phyloP scores from a whole-genome alignment of 2,113 vertebrate species.

The Pelusios castaneus region DNA sequence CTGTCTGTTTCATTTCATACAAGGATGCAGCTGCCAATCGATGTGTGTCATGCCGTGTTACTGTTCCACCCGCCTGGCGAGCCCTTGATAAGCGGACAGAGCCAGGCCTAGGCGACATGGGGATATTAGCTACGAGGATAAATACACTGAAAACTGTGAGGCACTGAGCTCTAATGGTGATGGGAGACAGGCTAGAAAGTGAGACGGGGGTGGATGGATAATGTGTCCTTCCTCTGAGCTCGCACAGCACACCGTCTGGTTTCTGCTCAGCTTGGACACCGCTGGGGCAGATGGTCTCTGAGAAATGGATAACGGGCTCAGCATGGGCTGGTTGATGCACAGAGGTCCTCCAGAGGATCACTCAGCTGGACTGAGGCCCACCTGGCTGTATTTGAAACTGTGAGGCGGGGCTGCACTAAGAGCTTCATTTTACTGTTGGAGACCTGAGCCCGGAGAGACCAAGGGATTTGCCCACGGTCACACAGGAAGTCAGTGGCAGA shows the following conservation, averaged over 20 bases:
- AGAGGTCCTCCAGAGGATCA: background rate
- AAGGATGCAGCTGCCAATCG: no score
- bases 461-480: background rate
- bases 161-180: background rate
- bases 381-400: background rate
- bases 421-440: background rate
- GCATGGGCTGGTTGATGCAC: background rate
- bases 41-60: no score
- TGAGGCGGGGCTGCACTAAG: background rate
- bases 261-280: no score
- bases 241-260: background rate
- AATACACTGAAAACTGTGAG: no score
- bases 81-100: no score
- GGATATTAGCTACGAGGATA: no score
- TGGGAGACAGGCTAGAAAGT: background rate
- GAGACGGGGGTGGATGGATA: background rate
- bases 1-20: background rate
- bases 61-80: no score
- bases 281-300: background rate
- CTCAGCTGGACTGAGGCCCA: background rate
- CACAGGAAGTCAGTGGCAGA: background rate
- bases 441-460: background rate
- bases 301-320: background rate
- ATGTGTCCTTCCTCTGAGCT: background rate
- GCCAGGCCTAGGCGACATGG: no score